These are phyloP conservation scores for Dysdera silvatica DNA, from an alignment of 1,140 invertebrate genomes.

Conservation along the genomic window DNA sequence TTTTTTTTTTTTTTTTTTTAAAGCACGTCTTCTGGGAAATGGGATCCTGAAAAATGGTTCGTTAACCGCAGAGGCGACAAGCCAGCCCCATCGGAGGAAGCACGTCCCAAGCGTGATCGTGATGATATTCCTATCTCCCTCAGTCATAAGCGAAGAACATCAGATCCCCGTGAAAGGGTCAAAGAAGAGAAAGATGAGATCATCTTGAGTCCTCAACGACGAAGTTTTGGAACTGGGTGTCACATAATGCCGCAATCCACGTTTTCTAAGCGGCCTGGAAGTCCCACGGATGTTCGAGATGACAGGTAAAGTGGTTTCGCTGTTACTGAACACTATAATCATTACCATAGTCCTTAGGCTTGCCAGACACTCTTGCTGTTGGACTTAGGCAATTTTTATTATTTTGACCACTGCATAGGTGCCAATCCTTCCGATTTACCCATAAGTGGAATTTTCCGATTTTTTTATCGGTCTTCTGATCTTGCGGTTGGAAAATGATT, in stretches of 20 bases:
- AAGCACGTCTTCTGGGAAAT: constrained; percentile 49
- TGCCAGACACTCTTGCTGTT: too few relatives aligned
- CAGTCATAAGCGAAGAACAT: constrained; percentile 15
- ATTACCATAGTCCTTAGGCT: background rate
- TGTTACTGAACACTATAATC: background rate
- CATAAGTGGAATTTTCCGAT: too few relatives aligned
- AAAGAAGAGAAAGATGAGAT: constrained; percentile 74
- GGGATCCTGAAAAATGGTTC: constrained; percentile 57
- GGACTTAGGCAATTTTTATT: too few relatives aligned
- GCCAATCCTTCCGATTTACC: too few relatives aligned
- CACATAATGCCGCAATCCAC: constrained; percentile 47
- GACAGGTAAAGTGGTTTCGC: constrained; percentile 25
- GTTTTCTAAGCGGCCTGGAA: constrained; percentile 32
- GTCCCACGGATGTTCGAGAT: constrained; percentile 35
- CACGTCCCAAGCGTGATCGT: constrained; percentile 37
- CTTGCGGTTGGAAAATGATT: too few relatives aligned
- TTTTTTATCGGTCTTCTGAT: too few relatives aligned
- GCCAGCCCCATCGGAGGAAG: constrained; percentile 54
- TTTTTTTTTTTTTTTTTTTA: constrained; percentile 9
- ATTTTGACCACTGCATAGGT: too few relatives aligned
- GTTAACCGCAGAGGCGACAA: constrained; percentile 49
- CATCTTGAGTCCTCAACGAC: constrained; percentile 68
- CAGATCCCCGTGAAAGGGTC: constrained; percentile 62
- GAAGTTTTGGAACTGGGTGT: constrained; percentile 75
- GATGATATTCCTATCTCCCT: constrained; percentile 43